Evolutionary conservation across 2,888 invertebrate species (phyloP).

Genomic region (Schizaphis graminum): DNA sequence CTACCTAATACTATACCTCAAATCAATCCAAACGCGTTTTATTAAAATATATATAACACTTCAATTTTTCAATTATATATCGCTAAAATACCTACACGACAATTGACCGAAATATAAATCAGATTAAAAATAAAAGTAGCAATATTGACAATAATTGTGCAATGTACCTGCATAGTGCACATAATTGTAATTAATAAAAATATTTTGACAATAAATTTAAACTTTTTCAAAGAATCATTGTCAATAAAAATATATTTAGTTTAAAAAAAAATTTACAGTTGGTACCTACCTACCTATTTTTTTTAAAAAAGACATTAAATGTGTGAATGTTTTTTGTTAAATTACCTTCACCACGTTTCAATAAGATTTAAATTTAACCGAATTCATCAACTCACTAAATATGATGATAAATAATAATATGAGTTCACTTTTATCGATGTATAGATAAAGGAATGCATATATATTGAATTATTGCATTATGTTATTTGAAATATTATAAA

Average conservation of each 20-base stretch:
- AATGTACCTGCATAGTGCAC: not conserved
- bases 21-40: too few relatives aligned
- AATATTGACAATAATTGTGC: not conserved
- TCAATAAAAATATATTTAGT: not conserved
- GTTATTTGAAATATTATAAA: not conserved
- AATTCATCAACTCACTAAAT: not conserved
- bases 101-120: not conserved
- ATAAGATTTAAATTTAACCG: not conserved
- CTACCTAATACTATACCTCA: too few relatives aligned
- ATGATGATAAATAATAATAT: not conserved
- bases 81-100: too few relatives aligned
- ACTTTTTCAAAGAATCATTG: not conserved
- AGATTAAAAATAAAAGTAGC: not conserved
- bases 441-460: not conserved
- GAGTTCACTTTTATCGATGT: not conserved
- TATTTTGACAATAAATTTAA: not conserved
- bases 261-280: not conserved
- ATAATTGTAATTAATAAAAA: not conserved
- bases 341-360: not conserved
- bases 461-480: not conserved
- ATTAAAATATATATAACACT: too few relatives aligned
- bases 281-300: too few relatives aligned
- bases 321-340: not conserved
- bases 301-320: not conserved
- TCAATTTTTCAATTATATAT: too few relatives aligned